These are phyloP conservation scores for Drosophila hawaiiensis DNA, from an alignment of 2,888 invertebrate species.

Conservation along the genomic window DNA sequence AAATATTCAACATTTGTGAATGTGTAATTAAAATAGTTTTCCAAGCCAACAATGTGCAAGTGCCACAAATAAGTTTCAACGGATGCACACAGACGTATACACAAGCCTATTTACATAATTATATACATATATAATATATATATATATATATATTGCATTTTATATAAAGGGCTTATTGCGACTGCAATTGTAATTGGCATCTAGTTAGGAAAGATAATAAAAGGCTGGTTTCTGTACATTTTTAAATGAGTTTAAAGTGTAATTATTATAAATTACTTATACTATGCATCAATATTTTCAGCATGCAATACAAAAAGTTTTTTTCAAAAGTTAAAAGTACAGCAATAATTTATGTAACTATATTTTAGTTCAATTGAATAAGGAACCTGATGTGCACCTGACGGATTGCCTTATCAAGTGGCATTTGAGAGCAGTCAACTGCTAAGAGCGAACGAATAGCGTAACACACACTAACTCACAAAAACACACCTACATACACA, in stretches of 20 bases:
- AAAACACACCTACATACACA: constrained; percentile 21
- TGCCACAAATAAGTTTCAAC: constrained; percentile 9
- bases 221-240: not conserved
- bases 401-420: not conserved
- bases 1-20: constrained; percentile 77
- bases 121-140: not conserved
- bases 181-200: constrained; percentile 18
- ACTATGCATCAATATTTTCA: not conserved
- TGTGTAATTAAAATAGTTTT: constrained; percentile 83
- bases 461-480: constrained; percentile 13
- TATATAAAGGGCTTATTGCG: not conserved
- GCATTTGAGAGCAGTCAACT: constrained; percentile 3
- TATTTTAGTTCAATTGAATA: not conserved
- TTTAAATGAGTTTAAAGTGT: not conserved
- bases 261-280: not conserved
- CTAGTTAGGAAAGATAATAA: constrained; percentile 4
- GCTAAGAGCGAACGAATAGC: constrained; percentile 35
- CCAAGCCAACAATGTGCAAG: constrained; percentile 49
- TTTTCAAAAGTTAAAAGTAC: not conserved
- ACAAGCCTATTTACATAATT: not conserved
- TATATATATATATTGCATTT: not conserved
- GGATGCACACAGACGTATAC: constrained; percentile 16
- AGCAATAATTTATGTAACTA: not conserved
- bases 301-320: not conserved
- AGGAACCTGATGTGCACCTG: not conserved